These are phyloP conservation scores for Cricetomys ansorgei DNA, from an alignment of 2,113 vertebrate genomes.

Conservation along the genomic window DNA sequence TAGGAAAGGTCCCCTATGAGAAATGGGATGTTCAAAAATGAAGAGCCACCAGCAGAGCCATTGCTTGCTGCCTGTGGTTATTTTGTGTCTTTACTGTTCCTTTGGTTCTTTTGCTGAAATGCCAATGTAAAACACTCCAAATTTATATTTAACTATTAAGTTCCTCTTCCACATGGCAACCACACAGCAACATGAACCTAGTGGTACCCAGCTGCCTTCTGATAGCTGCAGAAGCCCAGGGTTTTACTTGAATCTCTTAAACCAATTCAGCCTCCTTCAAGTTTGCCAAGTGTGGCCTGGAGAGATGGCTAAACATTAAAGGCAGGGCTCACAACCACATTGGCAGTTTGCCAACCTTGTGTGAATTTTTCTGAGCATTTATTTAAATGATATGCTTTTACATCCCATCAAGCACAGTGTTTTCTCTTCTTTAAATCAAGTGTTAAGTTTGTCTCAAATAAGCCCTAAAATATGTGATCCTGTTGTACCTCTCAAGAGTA, in stretches of 20 bases:
- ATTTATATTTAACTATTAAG: background rate
- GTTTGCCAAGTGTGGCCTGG: background rate
- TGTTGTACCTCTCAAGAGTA: background rate
- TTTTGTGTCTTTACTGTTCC: background rate
- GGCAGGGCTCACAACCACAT: background rate
- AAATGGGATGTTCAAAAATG: background rate
- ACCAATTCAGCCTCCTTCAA: background rate
- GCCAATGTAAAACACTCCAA: background rate
- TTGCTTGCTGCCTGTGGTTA: background rate
- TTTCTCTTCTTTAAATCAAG: background rate
- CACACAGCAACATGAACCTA: background rate
- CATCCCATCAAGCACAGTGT: background rate
- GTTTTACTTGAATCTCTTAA: background rate
- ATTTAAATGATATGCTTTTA: background rate
- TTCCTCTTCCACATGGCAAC: background rate
- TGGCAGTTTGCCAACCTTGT: background rate
- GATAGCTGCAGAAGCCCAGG: background rate
- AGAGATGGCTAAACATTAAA: background rate
- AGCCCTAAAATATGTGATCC: background rate
- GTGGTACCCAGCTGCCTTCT: background rate
- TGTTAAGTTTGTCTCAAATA: background rate
- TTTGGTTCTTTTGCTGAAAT: background rate
- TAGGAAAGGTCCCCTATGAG: conserved; percentile 18
- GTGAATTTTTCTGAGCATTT: background rate
- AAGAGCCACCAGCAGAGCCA: background rate